Percentiles rank a stretch among this genome's conserved stretches.
These are phyloP conservation scores for Mormoops blainvillei DNA, from an alignment of 2,113 vertebrate species.

Conservation along the genomic window DNA sequence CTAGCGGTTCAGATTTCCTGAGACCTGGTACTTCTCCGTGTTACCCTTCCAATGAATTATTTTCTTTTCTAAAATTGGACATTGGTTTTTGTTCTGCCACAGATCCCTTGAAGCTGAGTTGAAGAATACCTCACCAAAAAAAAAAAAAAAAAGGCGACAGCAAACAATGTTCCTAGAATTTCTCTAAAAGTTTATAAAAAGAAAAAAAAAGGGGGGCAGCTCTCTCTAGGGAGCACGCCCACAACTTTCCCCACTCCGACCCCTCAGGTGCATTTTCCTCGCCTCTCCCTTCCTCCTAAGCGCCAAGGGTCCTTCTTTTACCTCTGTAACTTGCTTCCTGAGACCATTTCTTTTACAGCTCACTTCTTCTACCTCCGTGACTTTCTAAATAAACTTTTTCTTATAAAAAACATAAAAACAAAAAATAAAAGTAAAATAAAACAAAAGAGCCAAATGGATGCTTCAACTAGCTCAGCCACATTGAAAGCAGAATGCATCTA, in stretches of 20 bases:
- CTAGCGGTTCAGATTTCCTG: neutral
- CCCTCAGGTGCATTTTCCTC: too few species aligned
- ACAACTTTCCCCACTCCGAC: too few species aligned
- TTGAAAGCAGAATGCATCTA: neutral
- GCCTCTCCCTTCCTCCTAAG: too few species aligned
- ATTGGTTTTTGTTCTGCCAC: slow-evolving; percentile 9
- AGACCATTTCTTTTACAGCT: too few species aligned
- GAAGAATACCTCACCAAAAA: neutral
- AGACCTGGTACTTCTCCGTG: neutral
- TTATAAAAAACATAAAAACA: too few species aligned
- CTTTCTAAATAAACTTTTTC: too few species aligned
- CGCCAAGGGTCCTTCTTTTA: too few species aligned
- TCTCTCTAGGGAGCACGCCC: too few species aligned
- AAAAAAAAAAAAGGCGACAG: neutral
- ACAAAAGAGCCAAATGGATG: neutral
- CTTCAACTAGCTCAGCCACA: neutral
- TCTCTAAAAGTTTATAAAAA: neutral
- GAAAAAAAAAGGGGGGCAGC: too few species aligned
- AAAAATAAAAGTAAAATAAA: neutral
- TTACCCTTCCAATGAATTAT: neutral
- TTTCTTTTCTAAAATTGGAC: neutral
- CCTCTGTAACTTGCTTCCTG: too few species aligned
- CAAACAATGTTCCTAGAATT: neutral
- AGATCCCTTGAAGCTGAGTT: neutral
- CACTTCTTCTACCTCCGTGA: too few species aligned